These are phyloP conservation scores for Cheilosia scutellata DNA, from an alignment of 2,888 invertebrate genomes.

Conservation along the genomic window DNA sequence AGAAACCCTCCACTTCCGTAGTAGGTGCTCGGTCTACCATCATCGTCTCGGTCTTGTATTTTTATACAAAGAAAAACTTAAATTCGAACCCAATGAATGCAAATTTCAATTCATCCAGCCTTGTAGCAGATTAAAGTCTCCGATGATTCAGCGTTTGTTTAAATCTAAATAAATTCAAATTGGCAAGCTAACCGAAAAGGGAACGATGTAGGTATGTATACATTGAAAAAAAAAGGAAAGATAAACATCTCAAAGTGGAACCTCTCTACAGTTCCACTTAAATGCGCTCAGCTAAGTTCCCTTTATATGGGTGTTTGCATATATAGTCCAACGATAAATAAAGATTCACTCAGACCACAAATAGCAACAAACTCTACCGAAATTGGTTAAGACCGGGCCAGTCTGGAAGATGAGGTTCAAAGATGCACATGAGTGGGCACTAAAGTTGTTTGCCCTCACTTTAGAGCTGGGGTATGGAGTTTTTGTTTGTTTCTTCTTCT, in stretches of 20 bases:
- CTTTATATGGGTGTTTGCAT: constrained; percentile 21
- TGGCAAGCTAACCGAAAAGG: constrained; percentile 46
- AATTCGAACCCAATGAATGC: constrained; percentile 10
- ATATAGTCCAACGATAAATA: constrained; percentile 20
- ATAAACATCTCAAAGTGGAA: constrained; percentile 42
- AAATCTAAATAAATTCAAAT: constrained; percentile 46
- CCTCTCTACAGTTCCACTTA: constrained; percentile 31
- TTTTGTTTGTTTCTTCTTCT: not conserved
- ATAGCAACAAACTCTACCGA: constrained; percentile 15
- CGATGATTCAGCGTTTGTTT: constrained; percentile 48
- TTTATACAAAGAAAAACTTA: not conserved
- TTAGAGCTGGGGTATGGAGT: not conserved
- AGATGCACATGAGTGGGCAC: constrained; percentile 64
- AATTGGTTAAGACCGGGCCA: constrained; percentile 22
- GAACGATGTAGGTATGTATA: not conserved
- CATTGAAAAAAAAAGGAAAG: not conserved
- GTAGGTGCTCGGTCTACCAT: not conserved
- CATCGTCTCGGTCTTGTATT: not conserved
- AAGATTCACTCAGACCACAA: constrained; percentile 19
- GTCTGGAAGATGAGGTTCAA: constrained; percentile 13
- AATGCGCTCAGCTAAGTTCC: constrained; percentile 35
- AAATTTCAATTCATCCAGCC: constrained; percentile 49
- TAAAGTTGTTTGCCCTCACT: constrained; percentile 14
- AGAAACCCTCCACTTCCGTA: constrained; percentile 22
- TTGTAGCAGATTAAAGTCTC: not conserved